phyloP scores from a whole-genome alignment of 2,888 invertebrate genomes.

The Oegoconia quadripuncta region DNA sequence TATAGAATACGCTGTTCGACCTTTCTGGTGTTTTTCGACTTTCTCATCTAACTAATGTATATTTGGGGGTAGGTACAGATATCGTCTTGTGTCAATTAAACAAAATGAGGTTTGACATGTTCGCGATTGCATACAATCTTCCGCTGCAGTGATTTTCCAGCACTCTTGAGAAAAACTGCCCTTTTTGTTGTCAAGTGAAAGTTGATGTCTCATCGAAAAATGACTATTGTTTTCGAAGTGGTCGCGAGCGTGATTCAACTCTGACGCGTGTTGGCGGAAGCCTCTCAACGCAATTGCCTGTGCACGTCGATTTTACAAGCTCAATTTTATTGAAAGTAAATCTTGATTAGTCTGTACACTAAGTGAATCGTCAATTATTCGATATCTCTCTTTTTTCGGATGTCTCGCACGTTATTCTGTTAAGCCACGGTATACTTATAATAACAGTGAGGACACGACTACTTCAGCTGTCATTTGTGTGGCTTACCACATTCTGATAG shows the following conservation, averaged over 20 bases:
- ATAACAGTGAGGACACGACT: no score
- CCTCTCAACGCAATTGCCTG: conserved; percentile 41
- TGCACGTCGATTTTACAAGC: conserved; percentile 70
- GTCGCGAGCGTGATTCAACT: conserved; percentile 35
- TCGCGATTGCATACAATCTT: conserved; percentile 25
- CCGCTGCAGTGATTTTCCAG: background rate
- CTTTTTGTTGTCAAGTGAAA: background rate
- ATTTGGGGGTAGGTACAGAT: conserved; percentile 66
- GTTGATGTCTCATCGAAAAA: background rate
- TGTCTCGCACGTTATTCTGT: no score
- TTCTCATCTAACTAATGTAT: conserved; percentile 60
- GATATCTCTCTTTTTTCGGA: conserved; percentile 33
- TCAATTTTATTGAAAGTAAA: conserved; percentile 68
- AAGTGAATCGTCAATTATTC: conserved; percentile 73
- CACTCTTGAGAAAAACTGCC: background rate
- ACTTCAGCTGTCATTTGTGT: no score
- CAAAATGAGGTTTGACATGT: conserved; percentile 33
- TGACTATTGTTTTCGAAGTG: background rate
- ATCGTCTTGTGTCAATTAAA: conserved; percentile 74
- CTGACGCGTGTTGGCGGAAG: conserved; percentile 38
- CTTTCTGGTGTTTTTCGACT: conserved; percentile 60
- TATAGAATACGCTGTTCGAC: conserved; percentile 65
- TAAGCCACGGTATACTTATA: no score
- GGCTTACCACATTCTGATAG: no score
- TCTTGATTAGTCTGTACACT: conserved; percentile 66